Conservation (phyloP, 2,888 invertebrate species). For the Tuta absoluta region DNA sequence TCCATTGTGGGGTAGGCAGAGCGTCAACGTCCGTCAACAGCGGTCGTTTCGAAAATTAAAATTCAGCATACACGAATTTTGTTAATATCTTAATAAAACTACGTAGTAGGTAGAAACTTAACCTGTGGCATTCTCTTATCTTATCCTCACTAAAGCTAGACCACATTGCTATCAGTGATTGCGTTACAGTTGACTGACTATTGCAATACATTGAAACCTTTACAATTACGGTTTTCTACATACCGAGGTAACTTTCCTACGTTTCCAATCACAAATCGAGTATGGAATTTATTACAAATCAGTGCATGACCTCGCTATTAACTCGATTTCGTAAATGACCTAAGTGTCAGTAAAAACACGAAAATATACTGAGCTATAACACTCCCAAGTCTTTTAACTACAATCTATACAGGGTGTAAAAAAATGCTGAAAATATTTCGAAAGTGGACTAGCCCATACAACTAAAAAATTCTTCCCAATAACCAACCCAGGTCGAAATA, state of each 20-base stretch:
- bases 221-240: conserved; percentile 1
- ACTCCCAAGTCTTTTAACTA: conserved; percentile 9
- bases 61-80: too few relatives aligned
- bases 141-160: conserved; percentile 23
- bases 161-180: conserved; percentile 26
- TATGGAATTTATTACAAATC: conserved; percentile 19
- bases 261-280: conserved; percentile 20
- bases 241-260: conserved; percentile 14
- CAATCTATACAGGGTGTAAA: neutral
- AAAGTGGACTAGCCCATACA: too few relatives aligned
- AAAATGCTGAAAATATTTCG: neutral
- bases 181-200: conserved; percentile 13
- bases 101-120: neutral
- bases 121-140: conserved; percentile 8
- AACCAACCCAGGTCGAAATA: too few relatives aligned
- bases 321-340: conserved; percentile 10
- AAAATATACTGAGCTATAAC: conserved; percentile 21
- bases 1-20: too few relatives aligned
- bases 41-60: too few relatives aligned
- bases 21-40: too few relatives aligned
- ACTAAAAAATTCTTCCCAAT: too few relatives aligned
- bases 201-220: conserved; percentile 7
- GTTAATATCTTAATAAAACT: too few relatives aligned
- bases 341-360: conserved; percentile 13
- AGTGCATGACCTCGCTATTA: conserved; percentile 10